phyloP scores from a whole-genome alignment of 2,797 vertebrate genomes.

The Lutjanus campechanus region DNA sequence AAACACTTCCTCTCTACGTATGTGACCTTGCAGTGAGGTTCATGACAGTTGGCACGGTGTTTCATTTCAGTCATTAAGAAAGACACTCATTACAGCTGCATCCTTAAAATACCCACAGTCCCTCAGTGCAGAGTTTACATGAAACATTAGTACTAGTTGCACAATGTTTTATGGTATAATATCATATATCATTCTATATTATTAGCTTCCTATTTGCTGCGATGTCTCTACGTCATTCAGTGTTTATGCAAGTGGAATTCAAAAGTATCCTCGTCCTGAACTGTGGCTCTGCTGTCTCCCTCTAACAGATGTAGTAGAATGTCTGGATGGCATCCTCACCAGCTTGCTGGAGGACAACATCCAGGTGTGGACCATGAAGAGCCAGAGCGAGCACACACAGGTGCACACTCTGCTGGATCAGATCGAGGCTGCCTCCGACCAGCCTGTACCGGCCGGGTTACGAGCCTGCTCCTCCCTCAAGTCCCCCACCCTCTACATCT shows the following conservation, averaged over 20 bases:
- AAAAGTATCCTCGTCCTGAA: not conserved
- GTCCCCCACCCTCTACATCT: conserved; percentile 91
- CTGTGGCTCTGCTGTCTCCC: not conserved
- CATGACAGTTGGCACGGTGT: not conserved
- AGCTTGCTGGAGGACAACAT: conserved; percentile 84
- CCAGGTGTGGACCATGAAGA: conserved; percentile 88
- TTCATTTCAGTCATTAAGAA: not conserved
- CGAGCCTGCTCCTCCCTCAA: conserved; percentile 80
- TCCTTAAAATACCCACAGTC: too few species aligned
- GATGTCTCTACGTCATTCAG: not conserved
- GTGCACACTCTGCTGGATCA: conserved; percentile 83
- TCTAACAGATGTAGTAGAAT: conserved; percentile 84
- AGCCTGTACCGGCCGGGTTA: conserved; percentile 79
- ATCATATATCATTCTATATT: not conserved
- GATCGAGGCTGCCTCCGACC: conserved; percentile 79
- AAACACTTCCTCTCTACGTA: not conserved
- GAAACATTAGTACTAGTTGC: not conserved
- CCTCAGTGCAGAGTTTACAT: not conserved
- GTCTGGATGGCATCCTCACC: conserved; percentile 86
- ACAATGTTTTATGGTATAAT: not conserved
- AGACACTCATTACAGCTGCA: too few species aligned
- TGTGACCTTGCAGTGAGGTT: not conserved
- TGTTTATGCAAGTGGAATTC: not conserved
- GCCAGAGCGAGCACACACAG: conserved; percentile 52
- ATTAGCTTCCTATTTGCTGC: not conserved